Evolutionary conservation across 2,797 vertebrate species (phyloP), one percentile per base, ranked within the genome.

Genomic region (Leontocebus nigricollis): DNA sequence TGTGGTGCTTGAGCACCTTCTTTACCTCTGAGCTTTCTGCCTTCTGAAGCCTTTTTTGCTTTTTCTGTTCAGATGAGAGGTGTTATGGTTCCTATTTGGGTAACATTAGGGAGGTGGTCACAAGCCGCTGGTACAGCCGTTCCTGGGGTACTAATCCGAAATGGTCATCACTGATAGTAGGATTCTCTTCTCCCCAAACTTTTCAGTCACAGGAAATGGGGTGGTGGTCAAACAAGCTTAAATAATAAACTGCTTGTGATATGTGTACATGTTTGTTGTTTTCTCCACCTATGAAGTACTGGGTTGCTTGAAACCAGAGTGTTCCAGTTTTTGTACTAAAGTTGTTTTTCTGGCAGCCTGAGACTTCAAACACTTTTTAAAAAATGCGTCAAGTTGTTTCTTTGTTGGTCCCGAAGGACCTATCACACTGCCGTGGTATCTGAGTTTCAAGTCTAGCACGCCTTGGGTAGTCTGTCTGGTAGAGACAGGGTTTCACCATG

Each of bases 111-210:
- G 64, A 80, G 61, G 30, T 27, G 7, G 81, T 90, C 52, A 46
- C 0, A 64, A 64, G 8, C 55, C 27, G n/a, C 73, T 13, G 3
- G 9, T 19, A 8, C 20, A 86, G 80, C n/a, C 0, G 1, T 83
- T 61, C 5, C 22, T 46, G 7, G 46, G 24, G 67, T 64, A 24
- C 46, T 41, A 12, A 59, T 80, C 27, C 3, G 14, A 41, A 59
- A n/a, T 44, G 83, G 11, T 61, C 44, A 7, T 20, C 11, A 8
- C 3, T 10, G 30, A 67, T 7, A 17, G 30, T 36, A 46, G 57
- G 26, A 39, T 44, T 41, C 24, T 36, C 5, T 9, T 5, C 5
- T 22, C 48, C 22, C 46, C 55, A n/a, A 41, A 55, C 26, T 55
- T 72, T 6, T 30, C 36, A 91, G 90, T 50, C 17, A 2, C 19